Evolutionary conservation across 2,113 vertebrate genomes (phyloP), one percentile per base, ranked within the genome.

Genomic region (Verasper variegatus): DNA sequence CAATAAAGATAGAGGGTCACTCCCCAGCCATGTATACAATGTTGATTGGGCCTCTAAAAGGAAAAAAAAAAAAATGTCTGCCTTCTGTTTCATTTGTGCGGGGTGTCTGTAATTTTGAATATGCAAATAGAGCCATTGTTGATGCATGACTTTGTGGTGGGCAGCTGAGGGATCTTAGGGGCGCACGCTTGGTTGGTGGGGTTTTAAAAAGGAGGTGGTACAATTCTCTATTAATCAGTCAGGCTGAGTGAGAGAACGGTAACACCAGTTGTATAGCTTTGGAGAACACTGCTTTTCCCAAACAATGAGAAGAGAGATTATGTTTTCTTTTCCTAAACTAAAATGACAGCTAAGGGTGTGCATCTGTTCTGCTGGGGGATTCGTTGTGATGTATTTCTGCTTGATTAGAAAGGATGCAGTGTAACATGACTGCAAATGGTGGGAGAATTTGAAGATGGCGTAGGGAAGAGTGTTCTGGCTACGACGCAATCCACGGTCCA

Each of bases 121-220:
- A 74, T 86, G 74, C 59, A 81, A 76, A 89, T 71, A 8, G 1
- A 0, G 5, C 54, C 27, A 64, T 57, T 60, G 60, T 77, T 23
- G 40, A 65, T 23, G 60, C 54, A 23, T 55, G 66, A 20, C 24
- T 59, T 45, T 55, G 47, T 45, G 37, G 52, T 21, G 55, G 72
- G 64, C 81, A 72, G 71, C 85, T 74, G 54, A 59, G 45, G 49
- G 45, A 79, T 71, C 27, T 56, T 13, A 65, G 65, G 7, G 18
- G n/a, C 4, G 40, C 54, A 75, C 20, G 20, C 61, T 80, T 47
- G 73, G 57, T 55, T 60, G 71, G 60, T 42, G 45, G 21, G 62
- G 21, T 57, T 83, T 77, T 66, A 61, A 54, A 35, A 66, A 66
- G 56, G 13, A 71, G 24, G 42, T 64, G 55, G 37, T 71, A 5